phyloP scores from a whole-genome alignment of 2,113 vertebrate genomes.

The Micromys minutus region DNA sequence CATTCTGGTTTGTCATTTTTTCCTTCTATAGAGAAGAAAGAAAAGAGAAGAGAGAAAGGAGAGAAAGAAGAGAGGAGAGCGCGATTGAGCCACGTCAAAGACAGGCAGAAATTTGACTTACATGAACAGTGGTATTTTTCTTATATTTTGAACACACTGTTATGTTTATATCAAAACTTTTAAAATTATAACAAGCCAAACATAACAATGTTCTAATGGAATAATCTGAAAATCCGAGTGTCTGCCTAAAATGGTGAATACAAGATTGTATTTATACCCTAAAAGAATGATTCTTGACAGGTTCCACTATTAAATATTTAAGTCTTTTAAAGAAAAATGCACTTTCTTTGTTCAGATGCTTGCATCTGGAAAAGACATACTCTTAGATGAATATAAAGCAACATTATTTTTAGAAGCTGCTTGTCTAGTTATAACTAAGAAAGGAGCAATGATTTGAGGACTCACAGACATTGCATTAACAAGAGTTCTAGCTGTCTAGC shows the following conservation, averaged over 20 bases:
- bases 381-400: conserved; percentile 54
- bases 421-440: conserved; percentile 49
- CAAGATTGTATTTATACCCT: conserved; percentile 43
- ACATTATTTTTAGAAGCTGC: conserved; percentile 46
- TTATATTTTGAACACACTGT: conserved; percentile 65
- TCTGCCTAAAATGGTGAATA: conserved; percentile 42
- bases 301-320: conserved; percentile 65
- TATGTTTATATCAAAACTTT: conserved; percentile 73
- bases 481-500: neutral
- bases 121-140: neutral
- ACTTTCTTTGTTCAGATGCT: conserved; percentile 54
- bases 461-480: neutral
- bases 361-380: conserved; percentile 46
- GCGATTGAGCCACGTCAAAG: conserved; percentile 57
- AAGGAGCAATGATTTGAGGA: neutral
- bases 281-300: conserved; percentile 57
- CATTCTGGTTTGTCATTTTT: neutral
- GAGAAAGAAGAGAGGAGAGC: too few species aligned
- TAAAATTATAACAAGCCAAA: conserved; percentile 64
- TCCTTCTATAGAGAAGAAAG: neutral
- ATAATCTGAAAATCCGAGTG: conserved; percentile 53
- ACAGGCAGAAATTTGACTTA: conserved; percentile 53
- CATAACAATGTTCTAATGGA: conserved; percentile 10
- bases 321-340: neutral
- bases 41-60: too few species aligned